Evolutionary conservation across 2,888 invertebrate genomes (phyloP).

Genomic region (Acanthococcus lagerstroemiae): DNA sequence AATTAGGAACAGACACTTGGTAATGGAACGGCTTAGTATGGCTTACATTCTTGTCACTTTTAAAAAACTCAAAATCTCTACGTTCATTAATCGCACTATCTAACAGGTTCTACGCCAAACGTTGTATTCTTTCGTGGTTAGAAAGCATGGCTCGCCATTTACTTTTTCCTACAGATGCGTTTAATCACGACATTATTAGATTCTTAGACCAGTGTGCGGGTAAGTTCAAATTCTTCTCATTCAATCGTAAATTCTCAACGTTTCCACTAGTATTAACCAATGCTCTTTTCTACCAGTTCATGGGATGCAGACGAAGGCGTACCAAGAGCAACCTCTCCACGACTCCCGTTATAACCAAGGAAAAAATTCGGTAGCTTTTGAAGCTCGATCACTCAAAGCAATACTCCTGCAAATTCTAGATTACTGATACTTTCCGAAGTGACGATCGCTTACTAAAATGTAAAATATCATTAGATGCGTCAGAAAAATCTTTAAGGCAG

Average conservation of each 20-base stretch:
- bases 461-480: too few relatives aligned
- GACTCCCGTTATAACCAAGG: constrained; percentile 57
- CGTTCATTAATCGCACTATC: too few relatives aligned
- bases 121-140: constrained; percentile 85
- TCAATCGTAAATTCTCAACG: neutral
- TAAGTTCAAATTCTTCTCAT: constrained; percentile 39
- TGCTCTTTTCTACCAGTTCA: constrained; percentile 50
- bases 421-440: too few relatives aligned
- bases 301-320: constrained; percentile 71
- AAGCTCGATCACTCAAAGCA: constrained; percentile 72
- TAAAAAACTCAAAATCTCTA: too few relatives aligned
- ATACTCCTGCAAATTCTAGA: constrained; percentile 50
- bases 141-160: constrained; percentile 85
- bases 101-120: constrained; percentile 72
- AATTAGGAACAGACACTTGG: constrained; percentile 97
- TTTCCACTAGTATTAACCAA: neutral
- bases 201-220: constrained; percentile 85
- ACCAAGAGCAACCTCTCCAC: constrained; percentile 71
- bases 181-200: constrained; percentile 74
- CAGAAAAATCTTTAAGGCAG: too few relatives aligned
- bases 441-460: too few relatives aligned
- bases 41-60: neutral
- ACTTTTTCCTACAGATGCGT: constrained; percentile 75
- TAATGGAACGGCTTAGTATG: constrained; percentile 34
- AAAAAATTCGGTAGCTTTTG: constrained; percentile 83